A percentile compares a stretch with the other conserved stretches of the same genome.
Evolutionary conservation across 1,140 invertebrate genomes (phyloP).

Genomic region (Drosophila orosa): DNA sequence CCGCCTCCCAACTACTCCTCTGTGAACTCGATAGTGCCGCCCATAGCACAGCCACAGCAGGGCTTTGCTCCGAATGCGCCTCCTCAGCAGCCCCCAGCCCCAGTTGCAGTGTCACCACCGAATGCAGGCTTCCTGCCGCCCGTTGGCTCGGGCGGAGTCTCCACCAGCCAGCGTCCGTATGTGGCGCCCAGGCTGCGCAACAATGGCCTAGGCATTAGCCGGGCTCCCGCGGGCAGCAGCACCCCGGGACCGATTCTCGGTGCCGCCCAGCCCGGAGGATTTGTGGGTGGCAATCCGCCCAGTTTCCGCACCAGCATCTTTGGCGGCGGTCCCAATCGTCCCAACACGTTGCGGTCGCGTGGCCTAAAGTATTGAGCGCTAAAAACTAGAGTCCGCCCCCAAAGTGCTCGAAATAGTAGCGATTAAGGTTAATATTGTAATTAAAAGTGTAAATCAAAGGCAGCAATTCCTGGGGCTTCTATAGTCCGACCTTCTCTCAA

Average conservation of each 20-base stretch:
- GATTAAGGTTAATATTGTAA: conserved; percentile 20
- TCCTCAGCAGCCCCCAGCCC: conserved; percentile 17
- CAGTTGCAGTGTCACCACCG: conserved; percentile 10
- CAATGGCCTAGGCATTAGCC: conserved; percentile 68
- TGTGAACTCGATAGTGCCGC: conserved; percentile 77
- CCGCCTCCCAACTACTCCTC: conserved; percentile 57
- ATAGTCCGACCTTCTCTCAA: neutral
- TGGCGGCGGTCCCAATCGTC: conserved; percentile 54
- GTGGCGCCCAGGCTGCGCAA: conserved; percentile 75
- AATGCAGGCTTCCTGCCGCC: conserved; percentile 25
- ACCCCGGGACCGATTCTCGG: conserved; percentile 45
- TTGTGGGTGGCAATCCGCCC: conserved; percentile 8
- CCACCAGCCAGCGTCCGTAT: conserved; percentile 79
- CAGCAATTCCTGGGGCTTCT: neutral
- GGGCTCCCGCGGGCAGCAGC: conserved; percentile 33
- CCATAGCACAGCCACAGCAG: conserved; percentile 38
- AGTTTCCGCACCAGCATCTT: conserved; percentile 30
- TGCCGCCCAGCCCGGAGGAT: conserved; percentile 6
- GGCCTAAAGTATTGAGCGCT: conserved; percentile 76
- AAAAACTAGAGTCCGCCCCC: conserved; percentile 4
- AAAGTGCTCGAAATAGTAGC: conserved; percentile 17
- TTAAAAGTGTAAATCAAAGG: conserved; percentile 34
- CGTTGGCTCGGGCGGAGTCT: conserved; percentile 27
- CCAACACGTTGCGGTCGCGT: conserved; percentile 69
- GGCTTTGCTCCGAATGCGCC: conserved; percentile 22